A percentile compares a stretch with the other conserved stretches of the same genome.
Conservation (phyloP, 2,113 vertebrate species). For the Ceuthmochares aereus region DNA sequence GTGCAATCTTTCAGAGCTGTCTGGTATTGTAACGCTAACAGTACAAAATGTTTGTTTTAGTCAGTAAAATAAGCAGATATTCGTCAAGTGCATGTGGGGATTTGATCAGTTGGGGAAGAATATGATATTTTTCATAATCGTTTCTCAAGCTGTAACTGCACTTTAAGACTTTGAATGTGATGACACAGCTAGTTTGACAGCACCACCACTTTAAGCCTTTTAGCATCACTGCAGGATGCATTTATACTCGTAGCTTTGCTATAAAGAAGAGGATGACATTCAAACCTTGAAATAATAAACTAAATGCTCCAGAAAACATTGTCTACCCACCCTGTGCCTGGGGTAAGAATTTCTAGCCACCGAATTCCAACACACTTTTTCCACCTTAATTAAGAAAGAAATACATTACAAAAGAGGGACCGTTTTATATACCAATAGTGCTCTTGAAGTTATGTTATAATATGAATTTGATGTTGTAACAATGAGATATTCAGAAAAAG, state of each 20-base stretch:
- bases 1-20: not conserved
- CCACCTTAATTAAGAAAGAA: not conserved
- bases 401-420: not conserved
- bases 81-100: not conserved
- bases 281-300: not conserved
- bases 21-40: not conserved
- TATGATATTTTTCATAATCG: not conserved
- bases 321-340: not conserved
- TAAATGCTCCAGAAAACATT: not conserved
- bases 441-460: not conserved
- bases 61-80: not conserved
- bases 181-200: slow-evolving; percentile 34
- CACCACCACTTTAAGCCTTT: slow-evolving; percentile 3
- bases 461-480: not conserved
- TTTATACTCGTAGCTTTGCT: not conserved
- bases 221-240: not conserved
- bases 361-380: not conserved
- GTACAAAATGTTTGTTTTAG: not conserved
- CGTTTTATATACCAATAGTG: not conserved
- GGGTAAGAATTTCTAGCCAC: not conserved
- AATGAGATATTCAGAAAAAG: not conserved
- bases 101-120: not conserved
- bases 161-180: not conserved
- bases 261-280: not conserved
- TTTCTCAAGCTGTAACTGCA: not conserved